Evolutionary conservation across 2,797 vertebrate genomes (phyloP).

Genomic region (Orestias chungarensis): DNA sequence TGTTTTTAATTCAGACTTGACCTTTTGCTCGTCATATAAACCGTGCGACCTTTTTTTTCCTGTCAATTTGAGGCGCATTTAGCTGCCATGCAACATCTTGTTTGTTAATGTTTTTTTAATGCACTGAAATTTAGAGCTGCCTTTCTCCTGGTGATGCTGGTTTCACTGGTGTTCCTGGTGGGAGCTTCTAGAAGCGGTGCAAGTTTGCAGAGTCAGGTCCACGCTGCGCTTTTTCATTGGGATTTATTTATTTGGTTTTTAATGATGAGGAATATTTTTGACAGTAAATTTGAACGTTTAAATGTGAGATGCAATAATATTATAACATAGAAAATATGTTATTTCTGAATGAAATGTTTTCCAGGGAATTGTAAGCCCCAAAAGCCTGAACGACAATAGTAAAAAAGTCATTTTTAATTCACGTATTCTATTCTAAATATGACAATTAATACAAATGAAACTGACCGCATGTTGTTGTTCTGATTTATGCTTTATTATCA

Average conservation of each 20-base stretch:
- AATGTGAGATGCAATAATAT: neutral
- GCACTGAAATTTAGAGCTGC: neutral
- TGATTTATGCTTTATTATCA: neutral
- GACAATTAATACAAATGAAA: neutral
- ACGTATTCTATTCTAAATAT: neutral
- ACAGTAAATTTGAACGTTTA: neutral
- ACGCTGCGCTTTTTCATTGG: neutral
- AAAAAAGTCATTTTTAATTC: neutral
- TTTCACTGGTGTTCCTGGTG: neutral
- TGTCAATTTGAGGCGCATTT: neutral
- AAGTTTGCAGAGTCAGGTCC: slow-evolving; percentile 1
- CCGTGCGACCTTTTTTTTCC: too few relatives aligned
- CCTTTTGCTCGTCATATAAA: neutral
- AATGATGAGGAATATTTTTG: neutral
- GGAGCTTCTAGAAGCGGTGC: neutral
- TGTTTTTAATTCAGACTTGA: slow-evolving; percentile 1
- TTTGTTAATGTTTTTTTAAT: neutral
- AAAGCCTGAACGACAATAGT: neutral
- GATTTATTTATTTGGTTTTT: too few relatives aligned
- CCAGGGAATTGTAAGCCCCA: neutral
- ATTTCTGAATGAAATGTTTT: neutral
- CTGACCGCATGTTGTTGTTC: neutral
- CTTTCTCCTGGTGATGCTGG: neutral
- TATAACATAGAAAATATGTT: neutral
- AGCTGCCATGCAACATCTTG: neutral